These are phyloP conservation scores for Caradrina clavipalpis DNA, from an alignment of 2,888 invertebrate genomes.

Conservation along the genomic window DNA sequence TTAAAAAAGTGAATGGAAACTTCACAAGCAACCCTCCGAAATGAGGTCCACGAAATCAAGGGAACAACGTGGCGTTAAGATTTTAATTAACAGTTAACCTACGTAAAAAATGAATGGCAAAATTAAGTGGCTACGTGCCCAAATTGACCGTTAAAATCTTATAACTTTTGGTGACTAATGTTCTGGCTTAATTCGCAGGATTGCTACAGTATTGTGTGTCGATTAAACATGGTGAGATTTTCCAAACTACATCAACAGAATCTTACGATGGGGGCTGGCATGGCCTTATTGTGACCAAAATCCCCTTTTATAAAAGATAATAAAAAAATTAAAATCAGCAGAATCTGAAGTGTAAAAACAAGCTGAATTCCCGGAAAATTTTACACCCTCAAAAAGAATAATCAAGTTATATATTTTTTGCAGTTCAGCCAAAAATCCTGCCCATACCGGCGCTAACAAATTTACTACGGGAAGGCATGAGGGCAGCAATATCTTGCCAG, in stretches of 20 bases:
- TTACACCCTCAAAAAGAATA: constrained; percentile 24
- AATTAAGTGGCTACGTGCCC: constrained; percentile 66
- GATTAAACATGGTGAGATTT: neutral
- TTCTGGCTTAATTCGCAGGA: constrained; percentile 50
- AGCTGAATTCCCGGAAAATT: neutral
- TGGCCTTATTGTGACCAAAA: too few relatives aligned
- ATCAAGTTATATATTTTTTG: constrained; percentile 61
- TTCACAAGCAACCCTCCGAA: constrained; percentile 68
- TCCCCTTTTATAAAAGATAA: neutral
- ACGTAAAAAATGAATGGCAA: constrained; percentile 66
- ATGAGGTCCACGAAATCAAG: constrained; percentile 63
- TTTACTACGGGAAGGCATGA: constrained; percentile 95
- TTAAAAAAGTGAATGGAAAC: constrained; percentile 76
- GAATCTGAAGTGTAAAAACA: neutral
- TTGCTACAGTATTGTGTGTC: constrained; percentile 8
- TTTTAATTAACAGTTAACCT: constrained; percentile 77
- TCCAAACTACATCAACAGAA: neutral
- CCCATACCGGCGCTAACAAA: constrained; percentile 96
- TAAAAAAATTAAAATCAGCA: neutral
- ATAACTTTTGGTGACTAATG: constrained; percentile 63
- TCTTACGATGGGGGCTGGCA: too few relatives aligned
- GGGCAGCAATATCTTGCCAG: constrained; percentile 97
- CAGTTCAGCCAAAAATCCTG: constrained; percentile 96
- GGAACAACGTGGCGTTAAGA: constrained; percentile 68
- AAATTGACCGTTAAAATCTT: constrained; percentile 63